Conservation (phyloP, 2,113 vertebrate species). For the Clupea harengus region DNA sequence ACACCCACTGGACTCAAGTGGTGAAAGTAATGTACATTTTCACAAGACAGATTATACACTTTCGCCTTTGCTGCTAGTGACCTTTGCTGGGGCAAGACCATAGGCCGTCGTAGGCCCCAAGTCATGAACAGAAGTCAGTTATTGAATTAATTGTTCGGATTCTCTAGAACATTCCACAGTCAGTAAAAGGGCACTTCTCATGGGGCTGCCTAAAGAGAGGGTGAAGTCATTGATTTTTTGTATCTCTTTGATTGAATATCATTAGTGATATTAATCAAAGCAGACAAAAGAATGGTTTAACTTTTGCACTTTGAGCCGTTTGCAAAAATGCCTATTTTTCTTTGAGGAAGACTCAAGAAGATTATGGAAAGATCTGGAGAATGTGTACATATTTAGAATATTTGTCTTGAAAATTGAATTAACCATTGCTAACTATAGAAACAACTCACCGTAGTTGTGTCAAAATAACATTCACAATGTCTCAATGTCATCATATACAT, state of each 20-base stretch:
- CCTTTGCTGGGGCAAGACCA: conserved; percentile 31
- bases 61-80: conserved; percentile 21
- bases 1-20: background rate
- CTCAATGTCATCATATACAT: background rate
- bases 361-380: background rate
- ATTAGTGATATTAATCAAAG: background rate
- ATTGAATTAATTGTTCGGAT: conserved; percentile 28
- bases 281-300: background rate
- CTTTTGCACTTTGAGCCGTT: background rate
- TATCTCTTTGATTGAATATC: too few relatives aligned
- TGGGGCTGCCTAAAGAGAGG: background rate
- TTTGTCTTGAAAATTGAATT: background rate
- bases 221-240: background rate
- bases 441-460: too few relatives aligned
- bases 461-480: too few relatives aligned
- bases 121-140: conserved; percentile 21
- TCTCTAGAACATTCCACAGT: conserved; percentile 8
- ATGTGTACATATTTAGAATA: background rate
- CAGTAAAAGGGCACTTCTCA: background rate
- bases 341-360: too few relatives aligned
- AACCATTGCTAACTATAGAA: background rate
- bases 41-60: background rate
- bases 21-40: background rate
- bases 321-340: background rate
- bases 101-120: conserved; percentile 17